Base-by-base conservation (phyloP, 2,797 vertebrate genomes). In the Loriculus beryllinus region DNA sequence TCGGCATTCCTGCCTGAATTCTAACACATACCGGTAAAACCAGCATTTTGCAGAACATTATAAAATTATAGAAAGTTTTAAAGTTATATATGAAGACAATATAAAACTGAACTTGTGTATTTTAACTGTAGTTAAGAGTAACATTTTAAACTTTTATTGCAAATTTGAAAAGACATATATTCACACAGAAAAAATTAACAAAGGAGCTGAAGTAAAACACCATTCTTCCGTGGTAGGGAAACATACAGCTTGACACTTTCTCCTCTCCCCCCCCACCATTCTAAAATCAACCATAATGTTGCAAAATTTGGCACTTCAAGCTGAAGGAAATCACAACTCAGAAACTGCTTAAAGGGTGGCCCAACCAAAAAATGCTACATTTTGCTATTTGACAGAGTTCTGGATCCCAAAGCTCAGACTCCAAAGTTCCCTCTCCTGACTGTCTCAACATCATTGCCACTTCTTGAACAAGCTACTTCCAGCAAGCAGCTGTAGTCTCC, bases 201-300 rank as follows among this genome's bases (percentile, higher is more conserved):
- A 22, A 54, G 47, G 18, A 31, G 48, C 28, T 76, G 31, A 81
- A 86, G 56, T 48, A n/a, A 88, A 94, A 84, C 81, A 97, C 92
- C 94, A 43, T 31, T 52, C 35, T 63, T 57, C 19, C 11, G 12
- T 21, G 77, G 29, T 28, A 43, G 0, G 1, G 69, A 88, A 83
- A 64, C 2, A 15, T 31, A 72, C 15, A 87, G 16, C 40, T 23
- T 25, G 37, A 43, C 33, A 12, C 13, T 12, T 71, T 59, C 15
- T 48, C 8, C 48, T 29, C 17, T 17, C 12, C 14, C n/a, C 21
- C 16, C 12, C 29, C 45, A 33, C 14, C 26, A 48, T 2, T 54
- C n/a, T 40, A 35, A 85, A 75, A 63, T 14, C 9, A 7, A 5
- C 23, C 26, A 72, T 8, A 21, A 29, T 14, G 1, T 14, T 69